These are phyloP conservation scores for Apodemia hepburni DNA, from an alignment of 2,888 invertebrate genomes.

Conservation along the genomic window DNA sequence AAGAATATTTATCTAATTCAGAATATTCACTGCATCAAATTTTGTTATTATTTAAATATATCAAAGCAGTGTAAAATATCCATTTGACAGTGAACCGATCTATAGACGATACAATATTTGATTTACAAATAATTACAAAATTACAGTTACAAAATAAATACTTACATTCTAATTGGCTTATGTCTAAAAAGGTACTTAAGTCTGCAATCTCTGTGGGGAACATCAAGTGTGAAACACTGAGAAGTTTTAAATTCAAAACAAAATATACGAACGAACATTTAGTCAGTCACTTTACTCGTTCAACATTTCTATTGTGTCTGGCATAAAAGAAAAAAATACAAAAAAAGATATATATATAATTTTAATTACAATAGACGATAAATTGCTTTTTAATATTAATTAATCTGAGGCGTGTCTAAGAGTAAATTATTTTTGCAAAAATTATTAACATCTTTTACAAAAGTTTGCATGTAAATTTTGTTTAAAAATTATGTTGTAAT, in stretches of 20 bases:
- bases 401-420: too few relatives aligned
- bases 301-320: background rate
- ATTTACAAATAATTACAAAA: conserved; percentile 62
- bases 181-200: conserved; percentile 74
- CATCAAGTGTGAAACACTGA: conserved; percentile 58
- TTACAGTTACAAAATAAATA: conserved; percentile 72
- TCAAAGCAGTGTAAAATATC: conserved; percentile 17
- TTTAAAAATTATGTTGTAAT: too few relatives aligned
- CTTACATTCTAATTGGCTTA: conserved; percentile 60
- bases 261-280: background rate
- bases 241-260: background rate
- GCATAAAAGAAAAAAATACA: background rate
- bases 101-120: conserved; percentile 25
- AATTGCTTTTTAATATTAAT: too few relatives aligned
- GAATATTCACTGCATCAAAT: conserved; percentile 3
- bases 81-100: conserved; percentile 31
- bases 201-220: conserved; percentile 57
- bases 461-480: too few relatives aligned
- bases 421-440: too few relatives aligned
- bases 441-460: too few relatives aligned
- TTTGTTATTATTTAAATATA: conserved; percentile 5
- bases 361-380: too few relatives aligned
- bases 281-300: background rate
- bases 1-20: background rate
- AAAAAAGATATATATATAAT: too few relatives aligned